Evolutionary conservation across 2,888 invertebrate species (phyloP).

Genomic region (Limnephilus lunatus): DNA sequence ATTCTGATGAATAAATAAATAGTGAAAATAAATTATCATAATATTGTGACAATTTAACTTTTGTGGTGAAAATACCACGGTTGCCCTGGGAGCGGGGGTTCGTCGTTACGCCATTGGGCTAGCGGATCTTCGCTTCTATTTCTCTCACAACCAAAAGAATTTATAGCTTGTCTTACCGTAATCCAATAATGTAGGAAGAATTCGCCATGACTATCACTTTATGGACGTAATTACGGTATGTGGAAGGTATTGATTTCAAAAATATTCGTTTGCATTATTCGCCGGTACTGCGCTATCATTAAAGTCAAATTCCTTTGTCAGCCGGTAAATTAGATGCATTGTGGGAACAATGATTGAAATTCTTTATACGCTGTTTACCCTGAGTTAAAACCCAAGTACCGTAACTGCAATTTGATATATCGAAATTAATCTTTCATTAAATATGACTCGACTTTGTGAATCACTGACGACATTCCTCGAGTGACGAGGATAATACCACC

Average conservation of each 20-base stretch:
- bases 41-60: background rate
- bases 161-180: background rate
- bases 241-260: background rate
- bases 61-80: background rate
- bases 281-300: background rate
- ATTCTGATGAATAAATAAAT: background rate
- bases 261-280: background rate
- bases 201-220: background rate
- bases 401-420: background rate
- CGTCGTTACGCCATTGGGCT: background rate
- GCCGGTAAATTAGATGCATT: background rate
- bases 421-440: background rate
- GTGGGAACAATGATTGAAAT: slow-evolving; percentile 11
- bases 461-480: background rate
- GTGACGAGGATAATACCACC: background rate
- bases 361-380: background rate
- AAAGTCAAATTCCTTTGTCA: background rate
- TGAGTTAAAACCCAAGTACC: background rate
- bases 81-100: background rate
- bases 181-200: slow-evolving; percentile 11
- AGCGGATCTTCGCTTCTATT: background rate
- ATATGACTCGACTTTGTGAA: background rate
- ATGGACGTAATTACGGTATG: background rate
- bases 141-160: background rate
- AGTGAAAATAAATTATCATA: background rate